Conservation (phyloP, 2,888 invertebrate species). For the Cacoxenus indagator region DNA sequence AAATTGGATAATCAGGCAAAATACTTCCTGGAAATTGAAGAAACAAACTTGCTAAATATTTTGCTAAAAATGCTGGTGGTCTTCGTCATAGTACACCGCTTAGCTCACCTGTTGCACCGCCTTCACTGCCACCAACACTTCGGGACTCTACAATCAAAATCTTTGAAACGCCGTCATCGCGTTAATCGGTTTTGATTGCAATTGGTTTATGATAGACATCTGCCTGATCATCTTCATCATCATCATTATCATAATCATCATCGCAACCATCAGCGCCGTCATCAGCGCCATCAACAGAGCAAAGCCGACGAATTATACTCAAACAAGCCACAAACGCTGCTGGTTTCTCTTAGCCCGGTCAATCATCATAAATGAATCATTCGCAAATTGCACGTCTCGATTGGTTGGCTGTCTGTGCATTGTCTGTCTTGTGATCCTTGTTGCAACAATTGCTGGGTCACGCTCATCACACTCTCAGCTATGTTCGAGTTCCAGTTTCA, state of each 20-base stretch:
- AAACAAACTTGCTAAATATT: slow-evolving; percentile 66
- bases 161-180: background rate
- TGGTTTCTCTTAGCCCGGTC: slow-evolving; percentile 28
- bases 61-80: slow-evolving; percentile 65
- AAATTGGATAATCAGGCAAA: background rate
- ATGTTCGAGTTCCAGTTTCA: background rate
- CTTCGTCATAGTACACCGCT: too few species aligned
- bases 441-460: slow-evolving; percentile 13
- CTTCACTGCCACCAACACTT: slow-evolving; percentile 19
- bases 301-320: background rate
- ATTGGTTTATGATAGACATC: slow-evolving; percentile 48
- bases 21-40: slow-evolving; percentile 63
- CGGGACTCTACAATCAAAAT: slow-evolving; percentile 17
- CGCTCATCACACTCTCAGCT: background rate
- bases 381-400: slow-evolving; percentile 57
- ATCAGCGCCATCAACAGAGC: background rate
- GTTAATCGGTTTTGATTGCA: slow-evolving; percentile 24
- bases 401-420: background rate
- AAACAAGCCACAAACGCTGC: too few species aligned
- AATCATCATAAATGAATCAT: slow-evolving; percentile 63
- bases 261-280: background rate
- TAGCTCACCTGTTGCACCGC: background rate
- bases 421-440: slow-evolving; percentile 9
- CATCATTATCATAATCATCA: background rate
- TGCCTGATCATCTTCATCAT: slow-evolving; percentile 34